Evolutionary conservation across 2,113 vertebrate genomes (phyloP).

Genomic region (Paratilapia polleni): DNA sequence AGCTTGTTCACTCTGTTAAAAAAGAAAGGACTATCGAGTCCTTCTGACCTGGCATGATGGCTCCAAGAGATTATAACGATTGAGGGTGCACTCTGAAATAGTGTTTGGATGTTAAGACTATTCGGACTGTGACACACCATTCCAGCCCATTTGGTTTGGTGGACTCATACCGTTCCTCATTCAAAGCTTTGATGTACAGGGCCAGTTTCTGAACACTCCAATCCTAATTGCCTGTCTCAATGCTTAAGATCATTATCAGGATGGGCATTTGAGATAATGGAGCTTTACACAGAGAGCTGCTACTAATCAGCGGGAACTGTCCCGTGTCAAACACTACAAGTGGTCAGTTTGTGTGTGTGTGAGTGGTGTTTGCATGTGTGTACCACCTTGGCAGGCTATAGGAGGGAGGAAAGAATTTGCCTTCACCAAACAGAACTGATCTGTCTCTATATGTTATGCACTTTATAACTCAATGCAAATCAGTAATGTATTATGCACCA

Average conservation of each 20-base stretch:
- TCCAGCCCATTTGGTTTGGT: slow-evolving; percentile 61
- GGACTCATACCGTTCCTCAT: slow-evolving; percentile 41
- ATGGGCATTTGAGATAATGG: slow-evolving; percentile 63
- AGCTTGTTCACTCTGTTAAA: slow-evolving; percentile 37
- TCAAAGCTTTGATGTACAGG: slow-evolving; percentile 63
- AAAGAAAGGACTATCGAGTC: slow-evolving; percentile 11
- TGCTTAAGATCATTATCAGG: slow-evolving; percentile 73
- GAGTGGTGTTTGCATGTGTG: slow-evolving; percentile 1
- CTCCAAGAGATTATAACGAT: slow-evolving; percentile 49
- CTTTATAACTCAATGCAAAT: slow-evolving; percentile 45
- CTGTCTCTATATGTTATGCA: slow-evolving; percentile 33
- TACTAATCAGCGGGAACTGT: slow-evolving; percentile 57
- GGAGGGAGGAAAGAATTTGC: background rate
- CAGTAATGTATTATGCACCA: slow-evolving; percentile 53
- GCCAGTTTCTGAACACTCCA: slow-evolving; percentile 48
- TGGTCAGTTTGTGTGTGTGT: slow-evolving; percentile 18
- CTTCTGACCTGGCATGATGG: slow-evolving; percentile 42
- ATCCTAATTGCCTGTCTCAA: slow-evolving; percentile 71
- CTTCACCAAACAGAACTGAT: slow-evolving; percentile 16
- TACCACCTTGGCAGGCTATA: background rate
- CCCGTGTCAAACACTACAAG: slow-evolving; percentile 42
- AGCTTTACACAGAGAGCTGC: slow-evolving; percentile 48
- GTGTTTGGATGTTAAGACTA: slow-evolving; percentile 45
- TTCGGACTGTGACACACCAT: slow-evolving; percentile 64
- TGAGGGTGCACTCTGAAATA: slow-evolving; percentile 45